A percentile compares a stretch with the other conserved stretches of the same genome.
phyloP scores from a whole-genome alignment of 2,888 invertebrate genomes.

The Nephrocerus scutellatus region DNA sequence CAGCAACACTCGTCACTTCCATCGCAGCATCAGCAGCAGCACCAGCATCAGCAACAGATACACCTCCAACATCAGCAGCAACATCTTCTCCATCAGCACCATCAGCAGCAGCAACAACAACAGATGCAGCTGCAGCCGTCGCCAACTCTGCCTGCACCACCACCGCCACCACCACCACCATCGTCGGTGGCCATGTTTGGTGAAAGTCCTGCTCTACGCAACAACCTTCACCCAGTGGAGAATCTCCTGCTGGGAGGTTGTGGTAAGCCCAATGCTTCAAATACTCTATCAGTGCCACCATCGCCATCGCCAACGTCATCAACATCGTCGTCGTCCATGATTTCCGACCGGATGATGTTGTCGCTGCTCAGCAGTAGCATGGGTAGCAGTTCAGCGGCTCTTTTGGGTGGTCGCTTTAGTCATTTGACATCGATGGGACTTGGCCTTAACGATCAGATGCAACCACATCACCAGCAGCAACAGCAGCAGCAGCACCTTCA shows the following conservation, averaged over 20 bases:
- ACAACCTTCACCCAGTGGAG: no score
- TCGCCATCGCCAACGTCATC: conserved; percentile 10
- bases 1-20: no score
- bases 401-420: conserved; percentile 38
- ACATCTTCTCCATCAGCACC: neutral
- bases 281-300: no score
- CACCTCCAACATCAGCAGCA: conserved; percentile 19
- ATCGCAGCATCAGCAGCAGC: conserved; percentile 20
- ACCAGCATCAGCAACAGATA: conserved; percentile 23
- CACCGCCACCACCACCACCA: conserved; percentile 16
- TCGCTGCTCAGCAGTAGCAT: conserved; percentile 25
- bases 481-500: conserved; percentile 8
- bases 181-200: conserved; percentile 12
- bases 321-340: conserved; percentile 28
- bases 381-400: conserved; percentile 33
- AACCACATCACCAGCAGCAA: conserved; percentile 3
- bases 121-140: conserved; percentile 5
- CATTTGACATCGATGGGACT: conserved; percentile 37
- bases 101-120: conserved; percentile 13
- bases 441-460: conserved; percentile 15
- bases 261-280: no score
- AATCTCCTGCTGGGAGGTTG: no score
- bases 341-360: conserved; percentile 29
- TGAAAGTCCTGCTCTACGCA: no score
- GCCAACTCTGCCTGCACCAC: conserved; percentile 11